Evolutionary conservation across 2,888 invertebrate genomes (phyloP), one percentile per base, ranked within the genome.

Genomic region (Eulithis prunata): DNA sequence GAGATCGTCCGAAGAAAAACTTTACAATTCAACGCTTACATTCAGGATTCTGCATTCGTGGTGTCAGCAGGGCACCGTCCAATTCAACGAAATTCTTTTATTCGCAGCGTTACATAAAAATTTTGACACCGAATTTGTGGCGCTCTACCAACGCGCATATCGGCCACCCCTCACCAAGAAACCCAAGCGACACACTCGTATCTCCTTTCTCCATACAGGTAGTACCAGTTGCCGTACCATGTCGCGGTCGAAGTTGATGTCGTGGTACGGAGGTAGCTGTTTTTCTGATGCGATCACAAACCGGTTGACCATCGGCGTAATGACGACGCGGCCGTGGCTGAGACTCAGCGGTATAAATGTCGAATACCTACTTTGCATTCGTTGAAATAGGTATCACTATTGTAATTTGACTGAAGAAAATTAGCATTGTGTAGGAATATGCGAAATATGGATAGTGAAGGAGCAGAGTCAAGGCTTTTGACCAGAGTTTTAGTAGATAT

Each of bases 211-310:
- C 61, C 43, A 47, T 54, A 62, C 62, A 28, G 12, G n/a, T 7
- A 28, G 32, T 38, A 43, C 64, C 21, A 61, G 61, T 64, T 28
- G 10, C 32, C 32, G 64, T 55, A 56, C 38, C 13, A 57, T 60
- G 69, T 64, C 65, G 53, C 12, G 59, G 38, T 13, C 52, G 45
- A 59, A 64, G 52, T 46, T 63, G 52, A 72, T 79, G 13, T 76
- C 85, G 71, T 87, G 86, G 90, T 90, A 86, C 73, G 57, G 80
- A 75, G 85, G 86, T 83, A 87, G 90, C 85, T 88, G 90, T 91
- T 91, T 91, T 91, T 91, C 89, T 91, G 91, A 88, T 90, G 89
- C 80, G 87, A 90, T 91, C 91, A 86, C 81, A 89, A 91, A 91
- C 92, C 92, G 92, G 92, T 91, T 87, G 90, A 83, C 90, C 90